These are phyloP conservation scores for Eupithecia tripunctaria DNA, from an alignment of 2,888 invertebrate species.

Conservation along the genomic window DNA sequence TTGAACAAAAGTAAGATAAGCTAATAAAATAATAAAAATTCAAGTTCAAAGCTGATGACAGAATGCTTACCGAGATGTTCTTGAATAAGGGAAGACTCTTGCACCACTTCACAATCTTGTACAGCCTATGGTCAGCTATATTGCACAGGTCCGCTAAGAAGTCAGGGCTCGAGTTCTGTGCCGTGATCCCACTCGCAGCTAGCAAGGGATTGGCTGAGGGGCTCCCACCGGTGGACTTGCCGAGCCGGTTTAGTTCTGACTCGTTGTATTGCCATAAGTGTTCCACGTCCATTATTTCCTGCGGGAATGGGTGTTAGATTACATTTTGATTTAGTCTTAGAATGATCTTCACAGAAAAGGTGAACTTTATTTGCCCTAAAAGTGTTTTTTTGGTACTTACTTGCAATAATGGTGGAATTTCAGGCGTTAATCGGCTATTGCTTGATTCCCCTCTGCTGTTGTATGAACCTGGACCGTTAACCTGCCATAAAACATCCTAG, in stretches of 20 bases:
- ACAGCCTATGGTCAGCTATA: conserved; percentile 97
- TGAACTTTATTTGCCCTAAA: background rate
- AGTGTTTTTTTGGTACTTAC: conserved; percentile 63
- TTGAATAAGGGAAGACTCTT: conserved; percentile 98
- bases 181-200: conserved; percentile 78
- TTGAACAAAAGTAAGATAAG: too few species aligned
- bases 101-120: conserved; percentile 99
- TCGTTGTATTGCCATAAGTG: conserved; percentile 98
- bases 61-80: conserved; percentile 89
- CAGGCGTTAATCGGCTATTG: conserved; percentile 75
- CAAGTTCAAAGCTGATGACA: background rate
- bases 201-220: conserved; percentile 77
- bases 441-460: conserved; percentile 77
- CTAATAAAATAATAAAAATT: too few species aligned
- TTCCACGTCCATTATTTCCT: conserved; percentile 98
- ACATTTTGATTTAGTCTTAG: background rate
- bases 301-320: conserved; percentile 38
- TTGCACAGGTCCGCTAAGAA: conserved; percentile 95
- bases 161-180: conserved; percentile 90
- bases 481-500: conserved; percentile 54
- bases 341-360: background rate
- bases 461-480: conserved; percentile 79
- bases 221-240: conserved; percentile 71
- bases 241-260: conserved; percentile 88
- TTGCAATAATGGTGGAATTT: conserved; percentile 88